phyloP scores from a whole-genome alignment of 1,140 invertebrate species.

The Philotrypesis tridentata region DNA sequence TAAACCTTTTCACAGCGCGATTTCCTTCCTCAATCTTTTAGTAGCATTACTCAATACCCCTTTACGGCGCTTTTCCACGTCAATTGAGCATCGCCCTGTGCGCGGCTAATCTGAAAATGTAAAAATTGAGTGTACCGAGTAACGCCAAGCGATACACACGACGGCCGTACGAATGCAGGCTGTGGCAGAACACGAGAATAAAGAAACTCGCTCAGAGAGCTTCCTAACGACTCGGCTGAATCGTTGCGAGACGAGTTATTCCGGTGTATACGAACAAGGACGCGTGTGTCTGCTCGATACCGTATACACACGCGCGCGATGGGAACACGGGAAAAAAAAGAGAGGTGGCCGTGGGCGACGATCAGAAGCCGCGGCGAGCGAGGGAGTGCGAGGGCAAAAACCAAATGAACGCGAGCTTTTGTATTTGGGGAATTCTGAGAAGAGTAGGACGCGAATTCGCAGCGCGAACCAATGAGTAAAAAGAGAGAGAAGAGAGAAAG shows the following conservation, averaged over 20 bases:
- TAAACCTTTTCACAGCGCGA: no score
- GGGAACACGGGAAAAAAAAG: constrained; percentile 29
- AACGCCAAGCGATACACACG: no score
- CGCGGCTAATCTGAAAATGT: no score
- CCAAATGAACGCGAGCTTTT: constrained; percentile 72
- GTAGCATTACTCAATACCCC: no score
- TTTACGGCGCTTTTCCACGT: no score
- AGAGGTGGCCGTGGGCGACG: constrained; percentile 17
- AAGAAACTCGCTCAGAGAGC: neutral
- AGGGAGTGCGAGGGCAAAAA: constrained; percentile 57
- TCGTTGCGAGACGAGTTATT: neutral
- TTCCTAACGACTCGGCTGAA: neutral
- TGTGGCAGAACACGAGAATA: neutral
- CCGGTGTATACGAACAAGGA: neutral
- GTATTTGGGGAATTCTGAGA: constrained; percentile 68
- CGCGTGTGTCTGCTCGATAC: neutral
- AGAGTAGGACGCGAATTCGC: constrained; percentile 50
- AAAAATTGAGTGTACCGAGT: no score
- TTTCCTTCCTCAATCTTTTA: no score
- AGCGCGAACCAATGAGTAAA: constrained; percentile 17
- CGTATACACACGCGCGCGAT: neutral
- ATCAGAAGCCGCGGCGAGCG: neutral
- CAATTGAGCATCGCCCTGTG: no score
- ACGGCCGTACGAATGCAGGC: no score
- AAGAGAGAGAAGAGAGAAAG: neutral